Conservation (phyloP, 2,797 vertebrate genomes). For the Coregonus ussuriensis region DNA sequence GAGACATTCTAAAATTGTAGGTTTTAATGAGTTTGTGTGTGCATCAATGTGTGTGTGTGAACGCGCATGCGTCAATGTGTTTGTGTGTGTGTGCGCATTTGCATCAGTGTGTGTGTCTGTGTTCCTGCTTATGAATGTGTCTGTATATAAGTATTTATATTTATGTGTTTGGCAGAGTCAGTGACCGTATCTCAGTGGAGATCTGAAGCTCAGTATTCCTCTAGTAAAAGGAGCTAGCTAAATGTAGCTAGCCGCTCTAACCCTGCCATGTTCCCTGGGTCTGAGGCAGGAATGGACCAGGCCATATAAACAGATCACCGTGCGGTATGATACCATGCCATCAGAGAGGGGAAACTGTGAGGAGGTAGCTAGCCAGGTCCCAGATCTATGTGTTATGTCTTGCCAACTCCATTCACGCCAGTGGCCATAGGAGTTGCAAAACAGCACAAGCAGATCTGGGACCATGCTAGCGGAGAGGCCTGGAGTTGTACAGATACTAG, state of each 20-base stretch:
- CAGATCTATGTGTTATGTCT: background rate
- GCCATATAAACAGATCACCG: conserved; percentile 35
- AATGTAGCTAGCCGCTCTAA: conserved; percentile 62
- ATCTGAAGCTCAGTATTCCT: conserved; percentile 57
- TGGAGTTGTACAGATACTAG: background rate
- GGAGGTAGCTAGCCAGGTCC: background rate
- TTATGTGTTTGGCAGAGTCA: conserved; percentile 60
- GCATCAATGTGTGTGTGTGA: conserved; percentile 4
- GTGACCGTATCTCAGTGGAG: conserved; percentile 56
- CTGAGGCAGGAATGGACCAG: conserved; percentile 34
- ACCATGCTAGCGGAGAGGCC: background rate
- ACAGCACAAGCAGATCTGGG: background rate
- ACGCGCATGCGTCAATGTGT: background rate
- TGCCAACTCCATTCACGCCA: background rate
- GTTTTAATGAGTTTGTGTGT: conserved; percentile 37
- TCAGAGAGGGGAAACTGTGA: background rate
- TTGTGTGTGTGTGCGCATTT: conserved; percentile 4
- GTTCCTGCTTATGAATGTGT: conserved; percentile 53
- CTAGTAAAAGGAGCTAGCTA: conserved; percentile 60
- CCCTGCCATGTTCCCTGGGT: conserved; percentile 45
- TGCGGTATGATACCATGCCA: background rate
- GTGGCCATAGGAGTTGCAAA: background rate
- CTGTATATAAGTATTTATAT: conserved; percentile 61
- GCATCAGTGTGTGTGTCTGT: conserved; percentile 7
- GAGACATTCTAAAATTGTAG: conserved; percentile 44